Base-by-base conservation (phyloP, 1,140 invertebrate genomes). In the Agrypnia vestita region DNA sequence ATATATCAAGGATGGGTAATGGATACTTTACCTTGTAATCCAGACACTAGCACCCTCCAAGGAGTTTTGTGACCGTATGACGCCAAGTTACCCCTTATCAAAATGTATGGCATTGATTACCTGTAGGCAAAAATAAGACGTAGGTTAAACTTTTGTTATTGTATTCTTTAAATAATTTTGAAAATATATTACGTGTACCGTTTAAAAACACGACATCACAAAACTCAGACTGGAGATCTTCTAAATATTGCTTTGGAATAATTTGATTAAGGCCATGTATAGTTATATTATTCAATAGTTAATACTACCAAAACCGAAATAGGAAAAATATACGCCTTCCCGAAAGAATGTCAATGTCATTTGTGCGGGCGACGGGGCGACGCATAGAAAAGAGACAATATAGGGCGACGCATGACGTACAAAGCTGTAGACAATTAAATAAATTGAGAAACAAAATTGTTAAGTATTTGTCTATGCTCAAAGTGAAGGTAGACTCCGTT, bases 11-110 rank as follows among this genome's bases (percentile, higher is more conserved):
- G 0, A 19, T 59, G 15, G 44, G 74, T 62, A 25, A 25, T 15
- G 21, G 17, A 59, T 56, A 43, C 47, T 72, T 21, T 73, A 94
- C 94, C 93, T 94, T 95, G 95, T 84, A 96, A 89, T 86, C 95
- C 95, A 85, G 94, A 95, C 83, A 96, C 94, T 84, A 95, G 91
- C 83, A 96, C 94, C 88, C 94, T 91, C 94, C 94, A 95, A 87
- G 94, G 94, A 90, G 94, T 94, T 89, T 93, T 94, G 88, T 95
- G 93, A 87, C 93, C 93, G 87, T 95, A 96, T 67, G 94, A 95
- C 86, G 94, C 94, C 86, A 96, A 91, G 91, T 96, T 96, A 89
- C 95, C 95, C 87, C 94, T 92, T 85, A 96, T 94, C 90, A 96
- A 91, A 92, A 96, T 95, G 93, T 95, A 95, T 89, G 95, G 95